Evolutionary conservation across 2,113 vertebrate species (phyloP).

Genomic region (Brienomyrus longianalis): DNA sequence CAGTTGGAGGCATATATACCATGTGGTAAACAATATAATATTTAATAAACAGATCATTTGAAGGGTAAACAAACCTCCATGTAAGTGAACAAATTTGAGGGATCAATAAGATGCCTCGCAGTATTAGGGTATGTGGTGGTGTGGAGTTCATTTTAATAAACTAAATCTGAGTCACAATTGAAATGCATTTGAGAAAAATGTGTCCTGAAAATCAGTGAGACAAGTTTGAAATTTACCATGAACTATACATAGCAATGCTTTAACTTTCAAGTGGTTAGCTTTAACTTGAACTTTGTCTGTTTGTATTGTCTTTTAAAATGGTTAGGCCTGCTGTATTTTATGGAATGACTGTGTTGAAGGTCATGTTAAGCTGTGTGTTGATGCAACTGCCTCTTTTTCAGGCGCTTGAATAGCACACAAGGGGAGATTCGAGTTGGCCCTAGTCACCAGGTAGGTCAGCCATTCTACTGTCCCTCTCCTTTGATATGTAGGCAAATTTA

Average conservation of each 20-base stretch:
- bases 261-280: neutral
- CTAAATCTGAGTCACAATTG: neutral
- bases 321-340: neutral
- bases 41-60: too few species aligned
- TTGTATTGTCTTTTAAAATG: neutral
- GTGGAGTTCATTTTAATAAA: too few species aligned
- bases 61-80: neutral
- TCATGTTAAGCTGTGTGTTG: neutral
- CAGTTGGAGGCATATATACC: neutral
- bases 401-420: constrained; percentile 96
- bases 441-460: constrained; percentile 83
- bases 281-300: neutral
- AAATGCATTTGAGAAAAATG: neutral
- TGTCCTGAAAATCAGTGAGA: neutral
- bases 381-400: constrained; percentile 45
- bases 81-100: neutral
- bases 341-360: neutral
- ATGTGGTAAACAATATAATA: too few species aligned
- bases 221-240: neutral
- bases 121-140: neutral
- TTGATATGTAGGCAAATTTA: neutral
- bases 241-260: neutral
- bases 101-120: neutral
- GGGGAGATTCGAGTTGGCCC: constrained; percentile 95
- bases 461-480: neutral